Evolutionary conservation across 2,888 invertebrate species (phyloP).

Genomic region (Nemapogon koenigi): DNA sequence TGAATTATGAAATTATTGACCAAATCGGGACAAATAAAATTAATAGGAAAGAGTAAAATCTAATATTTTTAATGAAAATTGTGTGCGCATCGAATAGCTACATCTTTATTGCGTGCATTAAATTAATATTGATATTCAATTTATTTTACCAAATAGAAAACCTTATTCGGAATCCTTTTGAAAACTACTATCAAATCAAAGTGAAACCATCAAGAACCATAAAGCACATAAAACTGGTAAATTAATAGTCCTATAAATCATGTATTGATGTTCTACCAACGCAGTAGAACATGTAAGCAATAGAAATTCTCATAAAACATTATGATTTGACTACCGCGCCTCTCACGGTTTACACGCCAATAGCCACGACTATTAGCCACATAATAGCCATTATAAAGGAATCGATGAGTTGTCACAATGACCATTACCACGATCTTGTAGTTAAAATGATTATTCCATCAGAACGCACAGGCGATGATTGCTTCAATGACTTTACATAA

Average conservation of each 20-base stretch:
- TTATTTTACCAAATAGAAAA: background rate
- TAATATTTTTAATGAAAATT: no score
- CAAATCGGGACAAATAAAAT: no score
- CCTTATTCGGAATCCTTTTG: no score
- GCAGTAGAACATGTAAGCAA: constrained; percentile 1
- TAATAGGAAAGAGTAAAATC: no score
- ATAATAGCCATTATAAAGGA: constrained; percentile 15
- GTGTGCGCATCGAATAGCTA: no score
- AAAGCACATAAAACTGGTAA: constrained; percentile 47
- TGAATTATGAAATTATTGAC: no score
- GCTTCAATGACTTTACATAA: constrained; percentile 31
- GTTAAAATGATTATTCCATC: constrained; percentile 23
- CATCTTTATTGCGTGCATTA: no score
- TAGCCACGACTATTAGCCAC: constrained; percentile 23
- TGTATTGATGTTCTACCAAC: constrained; percentile 33
- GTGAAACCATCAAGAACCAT: no score
- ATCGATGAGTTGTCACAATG: constrained; percentile 25
- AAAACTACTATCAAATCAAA: no score
- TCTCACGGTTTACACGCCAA: constrained; percentile 22
- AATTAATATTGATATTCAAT: background rate
- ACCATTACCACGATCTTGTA: constrained; percentile 17
- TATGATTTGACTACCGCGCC: constrained; percentile 21
- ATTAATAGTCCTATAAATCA: constrained; percentile 51
- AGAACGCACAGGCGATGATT: constrained; percentile 16
- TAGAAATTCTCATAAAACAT: constrained; percentile 32